phyloP scores from a whole-genome alignment of 2,888 invertebrate species.

The Leucoma salicis region DNA sequence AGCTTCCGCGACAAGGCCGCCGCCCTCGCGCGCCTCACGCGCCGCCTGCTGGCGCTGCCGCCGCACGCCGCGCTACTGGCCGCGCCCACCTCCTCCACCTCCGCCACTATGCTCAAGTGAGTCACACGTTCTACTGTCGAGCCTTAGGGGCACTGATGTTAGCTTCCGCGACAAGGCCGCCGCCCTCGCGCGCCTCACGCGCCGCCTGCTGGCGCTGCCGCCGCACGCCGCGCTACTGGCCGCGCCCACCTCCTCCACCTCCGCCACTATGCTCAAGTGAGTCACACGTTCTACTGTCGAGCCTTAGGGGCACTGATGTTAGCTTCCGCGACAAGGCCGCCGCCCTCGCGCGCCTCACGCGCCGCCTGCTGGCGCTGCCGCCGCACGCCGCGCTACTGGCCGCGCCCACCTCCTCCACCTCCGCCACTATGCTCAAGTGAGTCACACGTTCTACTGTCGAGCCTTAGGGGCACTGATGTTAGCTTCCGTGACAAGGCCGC shows the following conservation, averaged over 20 bases:
- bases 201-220: constrained; percentile 77
- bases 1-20: too few relatives aligned
- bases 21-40: constrained; percentile 85
- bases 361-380: constrained; percentile 77
- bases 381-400: constrained; percentile 62
- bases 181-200: constrained; percentile 85
- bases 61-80: constrained; percentile 62
- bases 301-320: too few relatives aligned
- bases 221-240: constrained; percentile 62
- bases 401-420: constrained; percentile 82
- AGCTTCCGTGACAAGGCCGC: too few relatives aligned
- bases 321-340: too few relatives aligned
- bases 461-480: too few relatives aligned
- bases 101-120: constrained; percentile 87
- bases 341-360: constrained; percentile 85
- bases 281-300: constrained; percentile 22
- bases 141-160: too few relatives aligned
- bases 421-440: constrained; percentile 87
- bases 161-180: too few relatives aligned
- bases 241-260: constrained; percentile 82
- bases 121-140: constrained; percentile 22
- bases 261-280: constrained; percentile 87
- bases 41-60: constrained; percentile 77
- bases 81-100: constrained; percentile 82
- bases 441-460: constrained; percentile 22